Conservation (phyloP, 2,797 vertebrate species). For the Takifugu ocellatus region DNA sequence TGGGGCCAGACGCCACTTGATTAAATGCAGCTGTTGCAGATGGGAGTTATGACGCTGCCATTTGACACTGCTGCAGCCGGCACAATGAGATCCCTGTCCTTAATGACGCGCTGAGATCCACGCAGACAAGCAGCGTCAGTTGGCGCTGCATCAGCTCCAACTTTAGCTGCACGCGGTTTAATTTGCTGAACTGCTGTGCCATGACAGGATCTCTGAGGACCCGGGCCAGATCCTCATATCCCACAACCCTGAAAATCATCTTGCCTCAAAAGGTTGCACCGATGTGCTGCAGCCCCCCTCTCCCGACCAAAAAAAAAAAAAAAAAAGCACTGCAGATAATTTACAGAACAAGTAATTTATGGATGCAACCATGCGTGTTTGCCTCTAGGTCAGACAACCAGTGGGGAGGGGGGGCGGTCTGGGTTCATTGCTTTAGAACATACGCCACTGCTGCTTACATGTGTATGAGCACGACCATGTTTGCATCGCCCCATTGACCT, state of each 20-base stretch:
- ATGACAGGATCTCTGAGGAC: no score
- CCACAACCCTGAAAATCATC: no score
- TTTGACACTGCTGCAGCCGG: conserved; percentile 34
- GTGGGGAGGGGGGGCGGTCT: conserved; percentile 20
- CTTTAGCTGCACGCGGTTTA: no score
- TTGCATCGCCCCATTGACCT: conserved; percentile 51
- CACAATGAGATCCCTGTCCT: conserved; percentile 35
- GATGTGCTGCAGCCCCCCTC: background rate
- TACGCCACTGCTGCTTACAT: conserved; percentile 50
- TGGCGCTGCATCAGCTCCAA: no score
- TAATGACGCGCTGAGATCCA: conserved; percentile 37
- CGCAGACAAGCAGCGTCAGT: no score
- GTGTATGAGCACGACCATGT: conserved; percentile 24
- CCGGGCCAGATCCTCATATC: no score
- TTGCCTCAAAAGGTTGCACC: background rate
- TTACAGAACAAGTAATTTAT: conserved; percentile 21
- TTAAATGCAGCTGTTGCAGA: conserved; percentile 63
- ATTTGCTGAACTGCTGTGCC: background rate
- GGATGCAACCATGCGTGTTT: conserved; percentile 11
- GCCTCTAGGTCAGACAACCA: conserved; percentile 9
- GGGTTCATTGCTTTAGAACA: conserved; percentile 32
- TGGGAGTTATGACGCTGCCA: conserved; percentile 34
- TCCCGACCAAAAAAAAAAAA: background rate
- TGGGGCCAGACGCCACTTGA: conserved; percentile 48
- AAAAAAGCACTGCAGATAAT: conserved; percentile 20